Percentiles rank a stretch among this genome's conserved stretches.
These are phyloP conservation scores for Listronotus bonariensis DNA, from an alignment of 1,140 invertebrate genomes.

Conservation along the genomic window DNA sequence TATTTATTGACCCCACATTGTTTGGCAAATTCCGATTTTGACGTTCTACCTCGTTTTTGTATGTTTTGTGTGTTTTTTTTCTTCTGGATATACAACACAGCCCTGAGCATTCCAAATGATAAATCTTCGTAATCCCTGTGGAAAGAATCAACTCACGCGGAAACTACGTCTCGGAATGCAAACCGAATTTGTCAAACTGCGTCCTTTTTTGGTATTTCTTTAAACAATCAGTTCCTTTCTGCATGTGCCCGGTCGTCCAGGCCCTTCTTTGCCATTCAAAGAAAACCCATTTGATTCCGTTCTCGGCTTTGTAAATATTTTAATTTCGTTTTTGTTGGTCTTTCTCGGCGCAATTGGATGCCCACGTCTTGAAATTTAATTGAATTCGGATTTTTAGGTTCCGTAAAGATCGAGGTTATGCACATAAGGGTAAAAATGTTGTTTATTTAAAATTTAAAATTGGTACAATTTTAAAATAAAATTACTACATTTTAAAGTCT, in stretches of 20 bases:
- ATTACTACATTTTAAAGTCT: no score
- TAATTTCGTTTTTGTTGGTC: conserved; percentile 37
- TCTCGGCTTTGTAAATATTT: conserved; percentile 37
- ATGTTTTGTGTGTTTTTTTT: no score
- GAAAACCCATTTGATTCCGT: conserved; percentile 33
- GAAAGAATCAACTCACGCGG: conserved; percentile 43
- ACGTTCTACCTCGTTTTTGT: no score
- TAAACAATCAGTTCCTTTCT: conserved; percentile 47
- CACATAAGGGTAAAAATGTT: no score
- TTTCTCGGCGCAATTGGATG: conserved; percentile 19
- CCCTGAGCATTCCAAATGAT: conserved; percentile 32
- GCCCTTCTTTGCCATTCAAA: conserved; percentile 26
- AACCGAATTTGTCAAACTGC: conserved; percentile 52
- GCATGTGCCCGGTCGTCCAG: conserved; percentile 18
- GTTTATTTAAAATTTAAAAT: no score
- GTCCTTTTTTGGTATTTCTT: conserved; percentile 44
- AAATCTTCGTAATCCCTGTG: conserved; percentile 37
- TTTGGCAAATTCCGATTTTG: no score
- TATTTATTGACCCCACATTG: no score
- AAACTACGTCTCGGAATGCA: conserved; percentile 51
- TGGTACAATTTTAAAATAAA: no score
- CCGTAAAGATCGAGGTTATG: no score
- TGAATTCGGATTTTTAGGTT: conserved; percentile 19
- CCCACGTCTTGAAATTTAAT: conserved; percentile 31
- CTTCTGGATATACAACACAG: no score